Base-by-base conservation (phyloP, 2,888 invertebrate species). In the Seira musarum region DNA sequence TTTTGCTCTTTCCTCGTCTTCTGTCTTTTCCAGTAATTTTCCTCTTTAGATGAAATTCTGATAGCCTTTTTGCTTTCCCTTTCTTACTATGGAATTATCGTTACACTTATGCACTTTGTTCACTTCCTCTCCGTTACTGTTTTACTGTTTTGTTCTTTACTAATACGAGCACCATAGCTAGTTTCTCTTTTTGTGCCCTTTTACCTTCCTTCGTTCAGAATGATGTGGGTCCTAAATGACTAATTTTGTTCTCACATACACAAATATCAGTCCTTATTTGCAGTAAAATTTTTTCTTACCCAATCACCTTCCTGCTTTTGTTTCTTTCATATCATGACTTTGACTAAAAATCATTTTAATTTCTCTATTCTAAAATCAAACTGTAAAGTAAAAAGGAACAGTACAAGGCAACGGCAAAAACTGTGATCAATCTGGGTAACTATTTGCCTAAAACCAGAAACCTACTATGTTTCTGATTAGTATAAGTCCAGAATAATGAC, bases 41-140 rank as follows among this genome's bases (percentile, higher is more conserved):
- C n/a, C 68, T 53, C 68, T 22, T 53, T n/a, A 68, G 21, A 68
- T 68, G 24, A 70, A 25, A 22, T 24, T 30, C 61, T 72, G 64
- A 72, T 64, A 72, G 61, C 64, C 72, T 72, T 64, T 64, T 35
- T 57, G 49, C 13, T 25, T 69, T 46, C 22, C 57, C 53, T 49
- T 68, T 19, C 13, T 10, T 22, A 13, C 60, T 53, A 30, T 15
- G 2, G 57, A 69, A 69, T 69, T 69, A 60, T 49, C 69, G 57
- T 57, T 25, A 24, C 24, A 17, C 21, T 25, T 64, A 24, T 49
- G 15, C 2, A 49, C 49, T 61, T 22, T 67, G 67, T 22, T 22
- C 67, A 15, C 15, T 57, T n/a, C 15, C 53, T 24, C 53, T 13
- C 30, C 30, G 30, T 8, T 30, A 30, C 30, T 30, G 8, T 8